Evolutionary conservation across 2,888 invertebrate genomes (phyloP).

Genomic region (Melanophora roralis): DNA sequence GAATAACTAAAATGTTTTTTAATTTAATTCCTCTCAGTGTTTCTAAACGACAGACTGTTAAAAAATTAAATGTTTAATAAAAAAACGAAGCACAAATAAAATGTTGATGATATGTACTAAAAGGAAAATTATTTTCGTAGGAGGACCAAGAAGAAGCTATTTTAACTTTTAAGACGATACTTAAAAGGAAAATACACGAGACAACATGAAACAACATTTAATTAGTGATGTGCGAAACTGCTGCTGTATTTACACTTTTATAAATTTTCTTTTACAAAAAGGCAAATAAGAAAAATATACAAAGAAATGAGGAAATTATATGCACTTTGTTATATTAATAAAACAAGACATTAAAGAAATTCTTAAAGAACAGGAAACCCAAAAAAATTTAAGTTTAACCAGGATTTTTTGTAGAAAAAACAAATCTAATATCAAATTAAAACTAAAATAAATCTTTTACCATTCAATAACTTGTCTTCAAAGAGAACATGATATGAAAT

Average conservation of each 20-base stretch:
- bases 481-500: slow-evolving; percentile 30
- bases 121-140: slow-evolving; percentile 13
- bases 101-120: slow-evolving; percentile 39
- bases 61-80: slow-evolving; percentile 7
- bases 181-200: slow-evolving; percentile 47
- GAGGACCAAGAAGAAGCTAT: slow-evolving; percentile 23
- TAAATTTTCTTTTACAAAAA: slow-evolving; percentile 11
- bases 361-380: background rate
- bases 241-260: slow-evolving; percentile 60
- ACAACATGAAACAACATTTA: slow-evolving; percentile 65
- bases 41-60: background rate
- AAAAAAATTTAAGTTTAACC: background rate
- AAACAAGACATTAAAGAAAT: background rate
- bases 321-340: background rate
- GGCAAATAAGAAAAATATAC: background rate
- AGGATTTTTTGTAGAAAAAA: background rate
- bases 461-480: slow-evolving; percentile 47
- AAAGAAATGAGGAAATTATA: background rate
- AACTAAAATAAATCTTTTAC: slow-evolving; percentile 54
- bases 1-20: no score
- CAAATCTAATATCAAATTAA: slow-evolving; percentile 15
- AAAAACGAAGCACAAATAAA: slow-evolving; percentile 1
- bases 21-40: slow-evolving; percentile 24
- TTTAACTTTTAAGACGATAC: slow-evolving; percentile 49
- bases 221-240: slow-evolving; percentile 66